phyloP scores from a whole-genome alignment of 2,113 vertebrate genomes.

The Bubo bubo region DNA sequence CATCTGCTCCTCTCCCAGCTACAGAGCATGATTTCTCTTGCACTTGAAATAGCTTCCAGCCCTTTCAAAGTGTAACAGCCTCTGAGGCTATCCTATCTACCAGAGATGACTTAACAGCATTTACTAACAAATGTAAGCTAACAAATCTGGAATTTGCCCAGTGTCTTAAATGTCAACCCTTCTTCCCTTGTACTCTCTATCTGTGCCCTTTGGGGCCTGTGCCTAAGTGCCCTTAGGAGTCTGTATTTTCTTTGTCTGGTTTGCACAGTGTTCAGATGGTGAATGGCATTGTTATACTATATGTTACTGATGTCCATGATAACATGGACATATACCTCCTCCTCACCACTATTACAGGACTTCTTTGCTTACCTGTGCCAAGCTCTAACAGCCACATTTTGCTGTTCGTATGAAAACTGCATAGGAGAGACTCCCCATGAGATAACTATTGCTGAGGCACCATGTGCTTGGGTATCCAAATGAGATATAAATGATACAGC shows the following conservation, averaged over 20 bases:
- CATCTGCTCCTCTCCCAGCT: neutral
- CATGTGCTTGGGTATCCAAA: neutral
- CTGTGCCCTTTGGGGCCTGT: neutral
- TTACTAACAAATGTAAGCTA: neutral
- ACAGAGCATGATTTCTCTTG: neutral
- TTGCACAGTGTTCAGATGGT: neutral
- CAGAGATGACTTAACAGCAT: neutral
- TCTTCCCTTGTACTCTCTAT: neutral
- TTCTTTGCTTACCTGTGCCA: neutral
- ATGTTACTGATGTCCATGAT: neutral
- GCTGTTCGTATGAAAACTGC: neutral
- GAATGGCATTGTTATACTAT: neutral
- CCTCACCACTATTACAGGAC: neutral
- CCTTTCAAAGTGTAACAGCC: neutral
- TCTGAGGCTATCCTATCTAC: neutral
- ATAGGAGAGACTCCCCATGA: fast-evolving
- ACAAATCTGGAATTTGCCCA: neutral
- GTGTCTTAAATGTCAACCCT: neutral
- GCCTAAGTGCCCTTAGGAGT: neutral
- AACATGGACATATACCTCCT: neutral
- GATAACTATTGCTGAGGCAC: neutral
- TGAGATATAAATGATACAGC: neutral
- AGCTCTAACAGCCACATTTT: neutral
- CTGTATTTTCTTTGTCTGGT: neutral
- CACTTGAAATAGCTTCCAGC: neutral